These are phyloP conservation scores for Epinephelus malabaricus DNA, from an alignment of 2,797 vertebrate genomes.

Conservation along the genomic window DNA sequence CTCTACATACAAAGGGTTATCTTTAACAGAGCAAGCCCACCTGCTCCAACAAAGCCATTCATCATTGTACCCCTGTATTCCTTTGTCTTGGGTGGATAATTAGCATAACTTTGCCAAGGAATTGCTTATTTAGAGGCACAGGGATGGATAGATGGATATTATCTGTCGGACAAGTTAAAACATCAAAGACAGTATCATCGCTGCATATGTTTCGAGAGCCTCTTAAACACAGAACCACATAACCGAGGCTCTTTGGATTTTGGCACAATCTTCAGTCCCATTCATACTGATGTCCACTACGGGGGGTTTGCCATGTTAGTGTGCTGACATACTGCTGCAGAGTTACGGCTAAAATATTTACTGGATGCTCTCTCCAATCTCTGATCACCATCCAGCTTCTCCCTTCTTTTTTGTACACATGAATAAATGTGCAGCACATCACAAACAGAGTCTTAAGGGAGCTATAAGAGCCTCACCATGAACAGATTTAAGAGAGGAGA, in stretches of 20 bases:
- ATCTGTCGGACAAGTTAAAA: slow-evolving; percentile 48
- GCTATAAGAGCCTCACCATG: slow-evolving; percentile 33
- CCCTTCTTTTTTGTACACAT: slow-evolving; percentile 35
- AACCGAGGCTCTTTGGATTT: slow-evolving; percentile 15
- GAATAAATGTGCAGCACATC: slow-evolving; percentile 56
- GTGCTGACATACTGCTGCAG: slow-evolving; percentile 29
- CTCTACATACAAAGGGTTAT: slow-evolving; percentile 84
- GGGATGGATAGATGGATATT: slow-evolving; percentile 50
- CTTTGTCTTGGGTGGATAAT: slow-evolving; percentile 69
- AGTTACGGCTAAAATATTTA: slow-evolving; percentile 48
- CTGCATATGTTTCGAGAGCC: slow-evolving; percentile 25
- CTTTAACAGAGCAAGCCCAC: slow-evolving; percentile 82
- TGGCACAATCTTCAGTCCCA: slow-evolving; percentile 22
- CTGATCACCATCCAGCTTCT: slow-evolving; percentile 47
- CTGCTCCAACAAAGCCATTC: slow-evolving; percentile 79
- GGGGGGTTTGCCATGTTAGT: slow-evolving; percentile 1
- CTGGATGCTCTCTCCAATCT: slow-evolving; percentile 34
- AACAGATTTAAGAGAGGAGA: slow-evolving; percentile 49
- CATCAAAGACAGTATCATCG: slow-evolving; percentile 28
- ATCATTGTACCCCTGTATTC: slow-evolving; percentile 63
- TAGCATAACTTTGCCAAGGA: slow-evolving; percentile 61
- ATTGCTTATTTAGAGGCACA: slow-evolving; percentile 55
- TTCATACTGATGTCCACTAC: slow-evolving; percentile 11
- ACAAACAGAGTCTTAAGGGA: slow-evolving; percentile 55
- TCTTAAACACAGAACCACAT: slow-evolving; percentile 31